Base-by-base conservation (phyloP, 92 coral and sea anemone species). In the Phenganax stokvisi region DNA sequence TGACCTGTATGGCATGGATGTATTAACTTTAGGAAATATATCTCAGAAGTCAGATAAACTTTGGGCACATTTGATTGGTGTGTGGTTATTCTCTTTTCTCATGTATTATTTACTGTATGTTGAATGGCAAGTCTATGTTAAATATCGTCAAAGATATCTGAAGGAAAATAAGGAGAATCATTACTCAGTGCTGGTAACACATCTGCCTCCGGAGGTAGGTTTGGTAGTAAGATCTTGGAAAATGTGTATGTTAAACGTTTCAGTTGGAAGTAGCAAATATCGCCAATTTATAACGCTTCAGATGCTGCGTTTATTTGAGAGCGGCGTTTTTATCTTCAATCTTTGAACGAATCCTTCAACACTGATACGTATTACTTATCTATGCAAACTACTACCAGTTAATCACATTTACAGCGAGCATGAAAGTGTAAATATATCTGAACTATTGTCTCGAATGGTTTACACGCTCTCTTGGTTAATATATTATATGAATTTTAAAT, bases 11-110 rank as follows among this genome's bases (percentile, higher is more conserved):
- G 91, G 90, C 7, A 60, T 93, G 74, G 97, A 91, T 52, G 77
- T 74, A 82, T 85, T 93, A 11, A 86, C 91, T 10, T 12, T 93
- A 83, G 88, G 97, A 0, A 93, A 93, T 87, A 80, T 93, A 55
- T 47, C 77, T 30, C 80, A 87, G 51, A 44, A 69, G 47, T 89
- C 93, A 4, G 71, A 84, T 6, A 88, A 85, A 60, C 78, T 91
- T 31, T 93, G 98, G 98, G 98, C 98, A 29, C 98, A 93, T 87
- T 88, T 93, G 62, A 81, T 93, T 7, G 92, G 92, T 17, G 96
- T 92, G 13, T 93, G 97, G 97, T 76, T 78, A 7, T 89, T 89
- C 82, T 86, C 94, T 1, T 12, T 88, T 16, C 84, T 91, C 77
- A 86, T 93, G 54, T 91, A 90, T 75, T 93, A 91, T 72, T 83